Evolutionary conservation across 2,113 vertebrate genomes (phyloP).

Genomic region (Thinocorus orbignyianus): DNA sequence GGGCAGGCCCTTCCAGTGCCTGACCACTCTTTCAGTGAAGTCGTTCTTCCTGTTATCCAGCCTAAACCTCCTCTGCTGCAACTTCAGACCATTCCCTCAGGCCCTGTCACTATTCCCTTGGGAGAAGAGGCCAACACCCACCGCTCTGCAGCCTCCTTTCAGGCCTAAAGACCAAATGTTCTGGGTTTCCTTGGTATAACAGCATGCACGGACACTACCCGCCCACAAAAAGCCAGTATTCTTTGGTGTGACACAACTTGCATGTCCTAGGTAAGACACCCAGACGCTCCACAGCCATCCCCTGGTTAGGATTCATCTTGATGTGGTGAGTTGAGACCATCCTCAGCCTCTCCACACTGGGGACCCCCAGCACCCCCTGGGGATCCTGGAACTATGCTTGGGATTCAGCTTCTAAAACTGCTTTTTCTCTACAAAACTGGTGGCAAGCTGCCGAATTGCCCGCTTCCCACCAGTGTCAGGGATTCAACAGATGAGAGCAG

Average conservation of each 20-base stretch:
- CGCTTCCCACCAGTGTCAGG: accelerated
- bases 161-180: no score
- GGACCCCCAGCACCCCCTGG: background rate
- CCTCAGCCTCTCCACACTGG: background rate
- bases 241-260: accelerated
- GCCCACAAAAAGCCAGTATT: accelerated
- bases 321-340: accelerated
- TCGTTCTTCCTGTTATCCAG: no score
- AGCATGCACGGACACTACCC: no score
- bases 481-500: background rate
- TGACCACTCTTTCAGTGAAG: no score
- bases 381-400: background rate
- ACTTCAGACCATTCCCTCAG: no score
- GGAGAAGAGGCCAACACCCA: no score
- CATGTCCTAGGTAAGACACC: accelerated
- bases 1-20: no score
- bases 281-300: background rate
- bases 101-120: no score
- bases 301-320: accelerated
- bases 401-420: background rate
- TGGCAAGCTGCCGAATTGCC: background rate
- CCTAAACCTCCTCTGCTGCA: no score
- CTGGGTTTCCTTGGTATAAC: no score
- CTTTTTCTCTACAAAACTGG: background rate
- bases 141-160: no score